phyloP scores from a whole-genome alignment of 2,113 vertebrate species.

The Syngnathus floridae region DNA sequence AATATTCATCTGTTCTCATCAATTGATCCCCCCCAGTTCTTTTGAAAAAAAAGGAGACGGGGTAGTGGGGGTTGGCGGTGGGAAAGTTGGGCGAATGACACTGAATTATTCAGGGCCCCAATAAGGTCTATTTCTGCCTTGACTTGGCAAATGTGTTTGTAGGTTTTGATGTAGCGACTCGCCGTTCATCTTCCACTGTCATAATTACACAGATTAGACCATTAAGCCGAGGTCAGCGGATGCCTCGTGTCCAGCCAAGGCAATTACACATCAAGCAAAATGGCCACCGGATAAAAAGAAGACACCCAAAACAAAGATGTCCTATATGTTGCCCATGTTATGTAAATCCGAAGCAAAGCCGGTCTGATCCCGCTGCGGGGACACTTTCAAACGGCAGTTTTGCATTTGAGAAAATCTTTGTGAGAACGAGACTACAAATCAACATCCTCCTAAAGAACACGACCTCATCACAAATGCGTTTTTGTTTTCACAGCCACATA shows the following conservation, averaged over 20 bases:
- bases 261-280: conserved; percentile 32
- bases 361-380: conserved; percentile 13
- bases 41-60: conserved; percentile 31
- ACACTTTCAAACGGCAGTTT: background rate
- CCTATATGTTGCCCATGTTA: conserved; percentile 13
- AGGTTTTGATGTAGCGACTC: conserved; percentile 55
- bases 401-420: background rate
- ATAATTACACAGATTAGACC: conserved; percentile 48
- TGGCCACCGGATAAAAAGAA: conserved; percentile 30
- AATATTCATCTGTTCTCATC: conserved; percentile 71
- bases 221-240: conserved; percentile 47
- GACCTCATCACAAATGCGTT: conserved; percentile 42
- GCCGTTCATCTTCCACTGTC: conserved; percentile 41
- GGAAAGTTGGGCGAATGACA: conserved; percentile 45
- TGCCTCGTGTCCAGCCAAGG: conserved; percentile 32
- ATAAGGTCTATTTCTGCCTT: conserved; percentile 62
- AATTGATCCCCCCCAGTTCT: conserved; percentile 62
- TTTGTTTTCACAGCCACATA: conserved; percentile 15
- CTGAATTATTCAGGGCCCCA: conserved; percentile 70
- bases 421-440: conserved; percentile 22
- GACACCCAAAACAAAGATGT: conserved; percentile 22
- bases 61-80: background rate
- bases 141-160: conserved; percentile 50
- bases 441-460: conserved; percentile 25
- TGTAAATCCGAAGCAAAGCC: conserved; percentile 19